Evolutionary conservation across 2,888 invertebrate genomes (phyloP).

Genomic region (Archips crataeganus): DNA sequence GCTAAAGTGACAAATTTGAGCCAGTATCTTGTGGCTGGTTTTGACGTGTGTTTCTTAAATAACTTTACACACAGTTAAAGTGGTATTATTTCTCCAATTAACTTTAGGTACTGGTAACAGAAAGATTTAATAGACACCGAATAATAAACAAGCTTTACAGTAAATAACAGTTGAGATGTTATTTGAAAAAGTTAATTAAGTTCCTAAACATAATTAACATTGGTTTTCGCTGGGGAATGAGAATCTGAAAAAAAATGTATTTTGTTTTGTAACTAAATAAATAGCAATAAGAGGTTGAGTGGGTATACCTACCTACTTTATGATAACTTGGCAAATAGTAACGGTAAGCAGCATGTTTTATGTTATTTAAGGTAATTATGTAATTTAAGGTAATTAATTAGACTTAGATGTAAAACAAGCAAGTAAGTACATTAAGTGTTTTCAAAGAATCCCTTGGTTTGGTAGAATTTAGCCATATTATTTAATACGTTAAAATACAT

Average conservation of each 20-base stretch:
- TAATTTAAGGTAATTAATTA: no score
- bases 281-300: no score
- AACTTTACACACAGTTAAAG: background rate
- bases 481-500: no score
- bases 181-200: slow-evolving; percentile 13
- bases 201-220: slow-evolving; percentile 9
- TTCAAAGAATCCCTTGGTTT: no score
- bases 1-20: slow-evolving; percentile 17
- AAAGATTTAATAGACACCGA: background rate
- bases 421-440: no score
- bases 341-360: no score
- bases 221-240: background rate
- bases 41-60: slow-evolving; percentile 9
- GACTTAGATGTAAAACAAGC: background rate
- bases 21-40: slow-evolving; percentile 14
- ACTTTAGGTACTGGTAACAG: background rate
- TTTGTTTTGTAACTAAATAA: background rate
- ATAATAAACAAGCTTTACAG: background rate
- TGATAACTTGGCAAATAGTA: no score
- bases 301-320: background rate
- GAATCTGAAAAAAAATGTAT: slow-evolving; percentile 1
- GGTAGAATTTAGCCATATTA: no score
- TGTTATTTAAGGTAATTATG: no score
- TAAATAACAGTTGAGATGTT: background rate
- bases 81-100: background rate